A percentile compares a stretch with the other conserved stretches of the same genome.
Evolutionary conservation across 2,113 vertebrate species (phyloP).

Genomic region (Cheilinus undulatus): DNA sequence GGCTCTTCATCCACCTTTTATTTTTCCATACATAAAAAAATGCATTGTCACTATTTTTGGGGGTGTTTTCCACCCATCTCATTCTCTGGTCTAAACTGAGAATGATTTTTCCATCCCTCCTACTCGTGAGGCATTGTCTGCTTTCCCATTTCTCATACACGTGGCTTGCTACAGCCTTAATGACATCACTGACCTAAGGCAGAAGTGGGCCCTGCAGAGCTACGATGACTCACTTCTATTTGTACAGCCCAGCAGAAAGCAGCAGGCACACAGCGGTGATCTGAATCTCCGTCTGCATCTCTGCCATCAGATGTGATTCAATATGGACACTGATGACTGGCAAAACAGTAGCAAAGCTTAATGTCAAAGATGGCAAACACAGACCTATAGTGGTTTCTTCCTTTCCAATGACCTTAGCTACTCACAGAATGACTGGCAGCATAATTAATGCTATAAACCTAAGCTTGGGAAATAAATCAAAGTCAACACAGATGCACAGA

Average conservation of each 20-base stretch:
- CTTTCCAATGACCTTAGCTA: background rate
- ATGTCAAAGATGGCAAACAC: conserved; percentile 28
- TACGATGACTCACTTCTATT: conserved; percentile 63
- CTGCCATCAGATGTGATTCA: conserved; percentile 53
- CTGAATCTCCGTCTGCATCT: conserved; percentile 34
- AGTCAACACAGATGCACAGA: background rate
- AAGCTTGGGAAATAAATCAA: background rate
- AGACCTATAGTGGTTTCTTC: conserved; percentile 4
- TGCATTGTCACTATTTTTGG: background rate
- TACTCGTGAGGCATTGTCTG: conserved; percentile 13
- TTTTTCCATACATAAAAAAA: background rate
- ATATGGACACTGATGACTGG: conserved; percentile 37
- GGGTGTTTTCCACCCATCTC: background rate
- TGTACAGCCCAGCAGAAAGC: conserved; percentile 39
- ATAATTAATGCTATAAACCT: background rate
- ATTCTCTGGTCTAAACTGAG: background rate
- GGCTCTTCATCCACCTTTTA: background rate
- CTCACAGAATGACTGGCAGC: conserved; percentile 3
- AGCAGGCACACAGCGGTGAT: conserved; percentile 44
- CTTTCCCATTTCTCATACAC: conserved; percentile 17
- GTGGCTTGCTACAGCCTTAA: conserved; percentile 22
- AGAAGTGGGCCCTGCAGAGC: conserved; percentile 40
- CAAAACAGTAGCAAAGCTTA: conserved; percentile 21
- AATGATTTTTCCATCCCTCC: background rate
- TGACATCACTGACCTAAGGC: conserved; percentile 69